Conservation (phyloP, 2,797 vertebrate species). For the Neosalanx taihuensis region DNA sequence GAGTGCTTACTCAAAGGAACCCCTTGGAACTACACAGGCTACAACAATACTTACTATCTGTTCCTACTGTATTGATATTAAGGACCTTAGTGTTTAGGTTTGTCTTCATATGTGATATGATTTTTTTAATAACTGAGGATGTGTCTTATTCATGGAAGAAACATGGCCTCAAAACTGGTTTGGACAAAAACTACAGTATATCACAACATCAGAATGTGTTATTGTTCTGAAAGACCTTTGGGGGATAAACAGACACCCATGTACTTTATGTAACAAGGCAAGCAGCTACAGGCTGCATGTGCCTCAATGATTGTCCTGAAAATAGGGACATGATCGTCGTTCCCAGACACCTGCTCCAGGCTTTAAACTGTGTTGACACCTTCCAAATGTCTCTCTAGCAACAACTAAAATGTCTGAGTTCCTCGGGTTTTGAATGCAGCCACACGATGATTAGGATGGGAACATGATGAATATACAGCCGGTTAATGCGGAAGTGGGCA, state of each 20-base stretch:
- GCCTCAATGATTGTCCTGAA: neutral
- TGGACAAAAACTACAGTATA: neutral
- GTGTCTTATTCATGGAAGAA: no score
- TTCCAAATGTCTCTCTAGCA: no score
- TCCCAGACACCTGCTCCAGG: neutral
- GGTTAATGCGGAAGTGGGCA: slow-evolving; percentile 1
- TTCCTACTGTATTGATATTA: no score
- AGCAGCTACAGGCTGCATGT: neutral
- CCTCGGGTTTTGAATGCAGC: neutral
- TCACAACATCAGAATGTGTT: neutral
- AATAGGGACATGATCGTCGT: neutral
- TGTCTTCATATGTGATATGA: no score
- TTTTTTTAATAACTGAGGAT: no score
- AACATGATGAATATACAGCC: neutral
- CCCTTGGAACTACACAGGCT: neutral
- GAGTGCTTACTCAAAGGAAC: neutral
- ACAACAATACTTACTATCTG: no score
- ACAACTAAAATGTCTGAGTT: neutral
- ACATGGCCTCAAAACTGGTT: neutral
- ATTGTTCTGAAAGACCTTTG: slow-evolving; percentile 9
- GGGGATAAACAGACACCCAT: neutral
- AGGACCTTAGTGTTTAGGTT: no score
- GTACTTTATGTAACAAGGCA: neutral
- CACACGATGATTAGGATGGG: slow-evolving; percentile 1
- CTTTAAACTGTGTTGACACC: neutral